These are phyloP conservation scores for Pristionchus exspectatus DNA, from an alignment of 2,888 invertebrate genomes.

Conservation along the genomic window DNA sequence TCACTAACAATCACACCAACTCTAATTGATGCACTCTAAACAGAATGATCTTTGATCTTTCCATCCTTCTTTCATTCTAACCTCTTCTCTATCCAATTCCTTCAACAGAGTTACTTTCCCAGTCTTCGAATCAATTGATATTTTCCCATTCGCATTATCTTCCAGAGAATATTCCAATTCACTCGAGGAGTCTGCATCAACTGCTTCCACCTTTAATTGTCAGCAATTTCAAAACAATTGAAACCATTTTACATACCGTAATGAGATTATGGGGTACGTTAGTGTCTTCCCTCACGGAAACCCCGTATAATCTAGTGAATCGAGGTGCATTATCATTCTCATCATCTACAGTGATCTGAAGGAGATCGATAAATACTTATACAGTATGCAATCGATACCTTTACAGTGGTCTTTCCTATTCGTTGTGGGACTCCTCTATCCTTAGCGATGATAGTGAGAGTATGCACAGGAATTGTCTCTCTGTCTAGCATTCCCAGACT, in stretches of 20 bases:
- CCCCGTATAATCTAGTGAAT: constrained; percentile 82
- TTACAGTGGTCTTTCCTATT: constrained; percentile 88
- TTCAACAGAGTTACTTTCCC: constrained; percentile 61
- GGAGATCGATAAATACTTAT: too few species aligned
- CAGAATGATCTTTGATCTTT: constrained; percentile 14
- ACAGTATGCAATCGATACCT: constrained; percentile 82
- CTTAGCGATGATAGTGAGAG: constrained; percentile 91
- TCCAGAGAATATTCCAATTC: constrained; percentile 62
- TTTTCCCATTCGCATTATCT: constrained; percentile 54
- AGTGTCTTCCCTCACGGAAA: constrained; percentile 64
- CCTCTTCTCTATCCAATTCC: constrained; percentile 64
- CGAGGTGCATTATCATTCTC: constrained; percentile 95
- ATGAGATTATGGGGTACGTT: constrained; percentile 47
- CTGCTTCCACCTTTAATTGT: constrained; percentile 60
- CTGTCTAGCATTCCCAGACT: constrained; percentile 61
- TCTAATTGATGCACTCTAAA: constrained; percentile 63
- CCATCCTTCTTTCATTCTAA: not conserved
- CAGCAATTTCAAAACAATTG: not conserved
- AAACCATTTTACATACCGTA: not conserved
- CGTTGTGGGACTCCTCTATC: constrained; percentile 89
- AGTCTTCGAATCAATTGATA: constrained; percentile 59
- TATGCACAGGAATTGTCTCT: constrained; percentile 82
- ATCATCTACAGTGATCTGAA: constrained; percentile 84
- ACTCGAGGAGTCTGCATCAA: constrained; percentile 62
- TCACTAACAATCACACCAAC: constrained; percentile 67